Conservation (phyloP, 2,888 invertebrate genomes). For the Fissipunctia ypsillon region DNA sequence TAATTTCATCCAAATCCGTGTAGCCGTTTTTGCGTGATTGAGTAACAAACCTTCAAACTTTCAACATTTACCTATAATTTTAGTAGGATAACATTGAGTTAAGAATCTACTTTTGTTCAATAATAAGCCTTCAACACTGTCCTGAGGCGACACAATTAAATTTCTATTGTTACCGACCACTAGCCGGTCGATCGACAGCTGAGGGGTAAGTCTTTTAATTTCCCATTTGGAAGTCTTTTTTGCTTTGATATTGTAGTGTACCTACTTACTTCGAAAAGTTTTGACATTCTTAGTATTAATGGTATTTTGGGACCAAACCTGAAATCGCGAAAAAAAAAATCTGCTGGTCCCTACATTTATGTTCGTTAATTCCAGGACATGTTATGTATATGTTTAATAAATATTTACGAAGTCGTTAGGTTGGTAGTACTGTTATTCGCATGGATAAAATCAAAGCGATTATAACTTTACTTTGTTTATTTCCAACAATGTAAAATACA, state of each 20-base stretch:
- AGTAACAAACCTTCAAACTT: too few species aligned
- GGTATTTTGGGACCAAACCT: too few species aligned
- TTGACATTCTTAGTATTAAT: conserved; percentile 1
- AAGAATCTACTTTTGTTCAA: background rate
- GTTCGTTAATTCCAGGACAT: too few species aligned
- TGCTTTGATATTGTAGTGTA: background rate
- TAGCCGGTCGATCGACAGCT: too few species aligned
- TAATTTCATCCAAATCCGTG: too few species aligned
- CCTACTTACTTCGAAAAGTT: background rate
- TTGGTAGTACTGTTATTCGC: background rate
- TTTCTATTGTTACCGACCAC: too few species aligned
- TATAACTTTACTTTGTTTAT: conserved; percentile 19
- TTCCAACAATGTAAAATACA: conserved; percentile 30
- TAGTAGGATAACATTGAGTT: conserved; percentile 4
- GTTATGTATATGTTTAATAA: conserved; percentile 5
- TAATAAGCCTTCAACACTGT: too few species aligned
- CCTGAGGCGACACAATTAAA: too few species aligned
- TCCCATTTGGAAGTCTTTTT: background rate
- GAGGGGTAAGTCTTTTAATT: background rate
- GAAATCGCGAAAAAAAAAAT: too few species aligned
- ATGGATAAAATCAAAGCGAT: conserved; percentile 28
- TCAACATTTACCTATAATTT: too few species aligned
- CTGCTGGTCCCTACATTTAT: too few species aligned
- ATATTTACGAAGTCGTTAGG: conserved; percentile 2
- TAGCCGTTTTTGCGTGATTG: too few species aligned